Evolutionary conservation across 2,888 invertebrate genomes (phyloP).

Genomic region (Stenichneumon culpator): DNA sequence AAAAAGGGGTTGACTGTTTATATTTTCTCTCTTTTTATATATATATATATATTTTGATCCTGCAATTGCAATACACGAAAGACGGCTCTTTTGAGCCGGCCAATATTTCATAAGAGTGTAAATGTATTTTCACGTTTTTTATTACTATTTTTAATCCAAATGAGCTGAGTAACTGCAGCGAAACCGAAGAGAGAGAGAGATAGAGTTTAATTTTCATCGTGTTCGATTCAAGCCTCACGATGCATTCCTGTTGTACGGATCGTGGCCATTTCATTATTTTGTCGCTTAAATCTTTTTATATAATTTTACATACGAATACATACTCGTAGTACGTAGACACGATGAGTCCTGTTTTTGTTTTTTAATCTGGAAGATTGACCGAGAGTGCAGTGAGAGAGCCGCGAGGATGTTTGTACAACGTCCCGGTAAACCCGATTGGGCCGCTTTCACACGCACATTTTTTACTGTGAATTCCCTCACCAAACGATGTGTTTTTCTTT

Average conservation of each 20-base stretch:
- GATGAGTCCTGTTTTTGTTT: slow-evolving; percentile 10
- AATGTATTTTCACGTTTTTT: slow-evolving; percentile 1
- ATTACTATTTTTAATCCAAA: slow-evolving; percentile 22
- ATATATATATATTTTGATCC: slow-evolving; percentile 20
- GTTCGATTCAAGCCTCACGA: slow-evolving; percentile 1
- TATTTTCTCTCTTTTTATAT: slow-evolving; percentile 52
- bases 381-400: not conserved
- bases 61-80: slow-evolving; percentile 11
- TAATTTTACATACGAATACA: slow-evolving; percentile 28
- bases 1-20: slow-evolving; percentile 67
- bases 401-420: not conserved
- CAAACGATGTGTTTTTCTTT: slow-evolving; percentile 62
- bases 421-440: not conserved
- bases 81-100: slow-evolving; percentile 6
- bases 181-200: not conserved
- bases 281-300: slow-evolving; percentile 30
- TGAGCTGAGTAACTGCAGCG: slow-evolving; percentile 32
- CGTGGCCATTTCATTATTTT: slow-evolving; percentile 19
- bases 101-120: slow-evolving; percentile 16
- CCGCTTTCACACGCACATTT: slow-evolving; percentile 1
- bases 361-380: not conserved
- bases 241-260: slow-evolving; percentile 19
- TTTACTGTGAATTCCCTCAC: slow-evolving; percentile 61
- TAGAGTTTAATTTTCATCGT: not conserved
- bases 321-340: slow-evolving; percentile 15